Conservation (phyloP, 2,113 vertebrate species). For the Daboia siamensis region DNA sequence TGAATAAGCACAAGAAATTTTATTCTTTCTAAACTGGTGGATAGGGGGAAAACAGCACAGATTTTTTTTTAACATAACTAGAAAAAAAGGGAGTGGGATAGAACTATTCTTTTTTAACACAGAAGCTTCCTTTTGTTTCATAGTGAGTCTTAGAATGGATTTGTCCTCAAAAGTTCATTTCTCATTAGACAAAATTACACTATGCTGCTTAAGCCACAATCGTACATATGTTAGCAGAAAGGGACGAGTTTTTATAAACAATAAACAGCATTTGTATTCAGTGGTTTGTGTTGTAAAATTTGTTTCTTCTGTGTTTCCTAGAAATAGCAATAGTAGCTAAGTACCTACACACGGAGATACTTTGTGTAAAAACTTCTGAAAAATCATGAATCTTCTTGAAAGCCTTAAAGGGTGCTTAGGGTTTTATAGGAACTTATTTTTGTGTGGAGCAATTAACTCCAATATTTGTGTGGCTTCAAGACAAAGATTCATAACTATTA, state of each 20-base stretch:
- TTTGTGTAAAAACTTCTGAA: background rate
- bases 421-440: background rate
- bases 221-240: background rate
- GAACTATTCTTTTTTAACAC: accelerated
- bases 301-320: background rate
- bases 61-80: background rate
- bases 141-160: background rate
- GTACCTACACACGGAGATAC: background rate
- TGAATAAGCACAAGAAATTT: background rate
- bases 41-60: background rate
- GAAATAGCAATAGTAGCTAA: background rate
- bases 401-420: background rate
- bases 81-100: background rate
- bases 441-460: background rate
- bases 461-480: background rate
- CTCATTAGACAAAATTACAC: background rate
- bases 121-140: background rate
- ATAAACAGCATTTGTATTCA: background rate
- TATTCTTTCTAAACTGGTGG: background rate
- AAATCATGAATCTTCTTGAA: background rate
- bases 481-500: background rate
- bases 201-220: background rate
- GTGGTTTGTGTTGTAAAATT: background rate
- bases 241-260: background rate
- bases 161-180: background rate